Evolutionary conservation across 2,888 invertebrate species (phyloP).

Genomic region (Zelleria hepariella): DNA sequence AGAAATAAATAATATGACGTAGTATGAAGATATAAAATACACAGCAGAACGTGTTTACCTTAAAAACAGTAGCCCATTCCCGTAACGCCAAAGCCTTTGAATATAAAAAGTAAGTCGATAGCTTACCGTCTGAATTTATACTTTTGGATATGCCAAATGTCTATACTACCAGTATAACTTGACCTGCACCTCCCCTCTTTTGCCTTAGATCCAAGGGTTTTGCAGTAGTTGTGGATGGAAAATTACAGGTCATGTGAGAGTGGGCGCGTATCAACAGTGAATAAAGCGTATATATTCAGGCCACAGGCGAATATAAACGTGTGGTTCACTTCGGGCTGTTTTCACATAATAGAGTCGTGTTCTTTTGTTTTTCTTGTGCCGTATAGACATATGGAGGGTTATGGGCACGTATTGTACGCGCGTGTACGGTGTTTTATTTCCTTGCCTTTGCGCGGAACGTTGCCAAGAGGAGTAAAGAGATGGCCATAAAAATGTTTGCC

Average conservation of each 20-base stretch:
- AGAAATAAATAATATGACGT: neutral
- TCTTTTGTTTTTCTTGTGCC: conserved; percentile 68
- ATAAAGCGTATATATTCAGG: conserved; percentile 69
- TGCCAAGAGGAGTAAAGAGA: neutral
- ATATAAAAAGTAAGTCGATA: conserved; percentile 73
- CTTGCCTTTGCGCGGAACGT: conserved; percentile 27
- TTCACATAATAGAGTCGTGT: conserved; percentile 72
- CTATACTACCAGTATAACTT: conserved; percentile 29
- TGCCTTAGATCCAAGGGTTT: neutral
- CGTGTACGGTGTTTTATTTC: conserved; percentile 60
- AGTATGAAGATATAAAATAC: neutral
- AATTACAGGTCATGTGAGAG: conserved; percentile 28
- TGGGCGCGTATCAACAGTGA: conserved; percentile 48
- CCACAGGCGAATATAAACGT: conserved; percentile 67
- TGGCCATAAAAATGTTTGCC: neutral
- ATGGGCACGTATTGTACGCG: conserved; percentile 65
- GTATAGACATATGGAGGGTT: conserved; percentile 13
- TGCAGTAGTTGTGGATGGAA: conserved; percentile 11
- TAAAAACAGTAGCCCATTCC: conserved; percentile 63
- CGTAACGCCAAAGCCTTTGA: conserved; percentile 54
- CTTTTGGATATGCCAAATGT: conserved; percentile 70
- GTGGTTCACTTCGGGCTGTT: conserved; percentile 64
- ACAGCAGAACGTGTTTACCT: conserved; percentile 49
- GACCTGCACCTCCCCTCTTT: conserved; percentile 20
- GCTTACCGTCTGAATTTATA: conserved; percentile 69